phyloP scores from a whole-genome alignment of 1,140 invertebrate species.

The Aphidius ervi region DNA sequence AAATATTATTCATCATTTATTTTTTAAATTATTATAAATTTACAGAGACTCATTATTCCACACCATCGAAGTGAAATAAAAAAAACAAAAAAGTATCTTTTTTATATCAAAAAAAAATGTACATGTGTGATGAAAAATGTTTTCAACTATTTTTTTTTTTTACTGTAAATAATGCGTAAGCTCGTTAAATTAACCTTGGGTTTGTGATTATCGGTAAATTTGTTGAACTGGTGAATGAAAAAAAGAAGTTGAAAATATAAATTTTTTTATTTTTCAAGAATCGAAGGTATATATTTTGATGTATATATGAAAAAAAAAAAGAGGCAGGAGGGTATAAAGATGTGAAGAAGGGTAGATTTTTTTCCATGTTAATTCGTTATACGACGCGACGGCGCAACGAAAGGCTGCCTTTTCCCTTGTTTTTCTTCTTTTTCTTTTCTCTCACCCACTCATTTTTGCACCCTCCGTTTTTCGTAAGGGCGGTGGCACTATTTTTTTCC shows the following conservation, averaged over 20 bases:
- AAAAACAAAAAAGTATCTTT: not conserved
- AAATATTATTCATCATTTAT: too few relatives aligned
- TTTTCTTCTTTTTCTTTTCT: conserved; percentile 4
- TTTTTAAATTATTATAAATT: too few relatives aligned
- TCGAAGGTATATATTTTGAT: too few relatives aligned
- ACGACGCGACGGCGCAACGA: conserved; percentile 28
- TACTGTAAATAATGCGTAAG: conserved; percentile 5
- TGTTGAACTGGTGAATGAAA: conserved; percentile 10
- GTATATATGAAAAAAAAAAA: conserved; percentile 14
- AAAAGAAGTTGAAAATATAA: conserved; percentile 17
- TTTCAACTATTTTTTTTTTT: conserved; percentile 19
- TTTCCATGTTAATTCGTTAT: conserved; percentile 38
- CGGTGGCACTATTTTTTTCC: conserved; percentile 25
- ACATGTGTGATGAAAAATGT: conserved; percentile 19
- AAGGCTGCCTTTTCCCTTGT: conserved; percentile 29
- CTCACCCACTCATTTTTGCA: not conserved
- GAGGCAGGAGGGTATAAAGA: not conserved
- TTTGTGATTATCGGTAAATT: conserved; percentile 21
- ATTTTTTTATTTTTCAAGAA: not conserved
- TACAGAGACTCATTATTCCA: too few relatives aligned
- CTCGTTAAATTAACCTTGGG: conserved; percentile 23
- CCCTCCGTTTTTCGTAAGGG: conserved; percentile 38
- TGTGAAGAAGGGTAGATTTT: conserved; percentile 23
- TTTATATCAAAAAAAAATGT: not conserved
- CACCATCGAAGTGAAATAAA: too few relatives aligned